phyloP scores from a whole-genome alignment of 2,888 invertebrate genomes.

The Drosophila diplacantha region DNA sequence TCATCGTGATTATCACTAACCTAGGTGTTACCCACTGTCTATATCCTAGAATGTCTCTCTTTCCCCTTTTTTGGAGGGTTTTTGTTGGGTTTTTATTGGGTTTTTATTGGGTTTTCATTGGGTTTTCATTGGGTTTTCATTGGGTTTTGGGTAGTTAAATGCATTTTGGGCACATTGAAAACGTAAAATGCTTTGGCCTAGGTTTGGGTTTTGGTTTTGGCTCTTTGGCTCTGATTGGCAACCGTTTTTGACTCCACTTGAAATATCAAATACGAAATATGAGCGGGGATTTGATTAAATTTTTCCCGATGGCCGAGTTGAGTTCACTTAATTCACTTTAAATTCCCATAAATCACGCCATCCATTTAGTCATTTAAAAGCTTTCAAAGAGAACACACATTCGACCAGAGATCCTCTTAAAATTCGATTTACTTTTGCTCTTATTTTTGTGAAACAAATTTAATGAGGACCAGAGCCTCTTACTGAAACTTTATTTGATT shows the following conservation, averaged over 20 bases:
- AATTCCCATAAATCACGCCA: constrained; percentile 23
- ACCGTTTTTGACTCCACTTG: constrained; percentile 36
- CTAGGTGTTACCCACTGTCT: constrained; percentile 38
- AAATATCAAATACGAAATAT: constrained; percentile 25
- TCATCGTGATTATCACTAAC: constrained; percentile 69
- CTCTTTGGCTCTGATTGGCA: constrained; percentile 44
- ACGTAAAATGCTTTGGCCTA: constrained; percentile 36
- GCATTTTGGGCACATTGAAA: constrained; percentile 54
- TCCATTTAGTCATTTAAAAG: constrained; percentile 24
- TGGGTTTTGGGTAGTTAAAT: constrained; percentile 63
- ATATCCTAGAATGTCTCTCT: constrained; percentile 12
- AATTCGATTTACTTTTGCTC: constrained; percentile 13
- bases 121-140: too few species aligned
- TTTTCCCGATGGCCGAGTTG: background rate
- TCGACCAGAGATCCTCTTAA: constrained; percentile 3
- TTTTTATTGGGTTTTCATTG: constrained; percentile 1
- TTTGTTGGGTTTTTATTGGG: constrained; percentile 4
- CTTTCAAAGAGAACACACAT: constrained; percentile 3
- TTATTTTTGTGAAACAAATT: background rate
- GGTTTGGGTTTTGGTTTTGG: background rate
- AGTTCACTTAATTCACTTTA: constrained; percentile 19
- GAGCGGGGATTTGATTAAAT: constrained; percentile 6
- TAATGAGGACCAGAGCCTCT: background rate
- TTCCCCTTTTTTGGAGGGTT: constrained; percentile 6
- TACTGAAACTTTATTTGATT: background rate